A percentile compares a stretch with the other conserved stretches of the same genome.
Evolutionary conservation across 2,888 invertebrate species (phyloP).

Genomic region (Diarsia brunnea): DNA sequence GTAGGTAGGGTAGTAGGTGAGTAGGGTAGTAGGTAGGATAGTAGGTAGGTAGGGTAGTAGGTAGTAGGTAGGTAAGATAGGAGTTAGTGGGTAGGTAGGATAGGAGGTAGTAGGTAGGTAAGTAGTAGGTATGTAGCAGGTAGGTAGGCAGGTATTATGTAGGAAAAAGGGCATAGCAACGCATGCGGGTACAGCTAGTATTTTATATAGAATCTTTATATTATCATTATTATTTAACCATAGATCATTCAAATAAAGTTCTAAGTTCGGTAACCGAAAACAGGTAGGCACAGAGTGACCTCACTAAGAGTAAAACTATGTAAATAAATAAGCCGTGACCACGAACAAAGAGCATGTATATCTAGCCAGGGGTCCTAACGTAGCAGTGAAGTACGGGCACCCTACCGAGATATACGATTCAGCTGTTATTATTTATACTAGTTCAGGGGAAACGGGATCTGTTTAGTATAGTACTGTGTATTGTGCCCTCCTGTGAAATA

Average conservation of each 20-base stretch:
- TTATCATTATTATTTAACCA: too few relatives aligned
- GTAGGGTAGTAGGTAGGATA: too few relatives aligned
- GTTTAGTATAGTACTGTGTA: constrained; percentile 49
- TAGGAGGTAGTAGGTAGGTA: too few relatives aligned
- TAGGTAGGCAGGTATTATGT: too few relatives aligned
- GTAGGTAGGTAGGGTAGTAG: too few relatives aligned
- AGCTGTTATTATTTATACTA: constrained; percentile 65
- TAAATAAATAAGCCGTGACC: constrained; percentile 59
- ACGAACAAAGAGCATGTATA: constrained; percentile 59
- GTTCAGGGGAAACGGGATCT: constrained; percentile 54
- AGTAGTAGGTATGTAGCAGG: too few relatives aligned
- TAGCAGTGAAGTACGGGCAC: constrained; percentile 60
- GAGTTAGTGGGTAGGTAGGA: too few relatives aligned
- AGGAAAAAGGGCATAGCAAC: too few relatives aligned
- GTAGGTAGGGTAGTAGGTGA: too few relatives aligned
- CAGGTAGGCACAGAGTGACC: background rate
- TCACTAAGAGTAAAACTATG: constrained; percentile 37
- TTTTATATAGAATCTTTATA: too few relatives aligned
- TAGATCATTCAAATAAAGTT: background rate
- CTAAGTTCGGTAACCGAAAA: constrained; percentile 2
- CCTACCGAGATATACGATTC: constrained; percentile 69
- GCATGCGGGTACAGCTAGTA: too few relatives aligned
- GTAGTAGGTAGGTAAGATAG: too few relatives aligned
- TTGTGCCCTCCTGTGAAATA: constrained; percentile 47
- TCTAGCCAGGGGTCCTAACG: constrained; percentile 56